These are phyloP conservation scores for Xenotilapia leptura DNA, from an alignment of 2,113 vertebrate genomes.

Conservation along the genomic window DNA sequence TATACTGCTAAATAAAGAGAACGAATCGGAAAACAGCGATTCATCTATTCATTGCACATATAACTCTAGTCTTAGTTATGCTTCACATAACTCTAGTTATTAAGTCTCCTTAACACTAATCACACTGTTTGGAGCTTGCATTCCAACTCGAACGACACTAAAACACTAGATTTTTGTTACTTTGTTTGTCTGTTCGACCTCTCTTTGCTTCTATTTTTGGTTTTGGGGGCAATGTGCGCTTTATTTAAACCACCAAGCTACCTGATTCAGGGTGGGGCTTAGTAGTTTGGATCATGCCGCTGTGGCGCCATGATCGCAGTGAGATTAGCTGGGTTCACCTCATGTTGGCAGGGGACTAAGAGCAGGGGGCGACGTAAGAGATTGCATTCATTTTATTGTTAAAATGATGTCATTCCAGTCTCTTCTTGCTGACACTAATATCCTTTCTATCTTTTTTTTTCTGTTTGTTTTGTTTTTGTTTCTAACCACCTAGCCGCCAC, in stretches of 20 bases:
- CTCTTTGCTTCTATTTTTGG: slow-evolving; percentile 66
- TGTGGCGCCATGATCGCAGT: slow-evolving; percentile 47
- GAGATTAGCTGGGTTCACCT: slow-evolving; percentile 54
- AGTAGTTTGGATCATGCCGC: slow-evolving; percentile 45
- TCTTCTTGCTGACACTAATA: slow-evolving; percentile 84
- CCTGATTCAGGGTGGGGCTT: slow-evolving; percentile 49
- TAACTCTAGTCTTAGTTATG: slow-evolving; percentile 49
- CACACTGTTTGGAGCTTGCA: slow-evolving; percentile 71
- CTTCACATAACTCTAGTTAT: slow-evolving; percentile 43
- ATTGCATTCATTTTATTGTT: slow-evolving; percentile 81
- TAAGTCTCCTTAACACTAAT: slow-evolving; percentile 67
- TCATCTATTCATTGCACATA: slow-evolving; percentile 65
- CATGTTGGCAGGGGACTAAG: slow-evolving; percentile 28
- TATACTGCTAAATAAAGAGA: slow-evolving; percentile 72
- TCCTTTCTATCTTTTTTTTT: slow-evolving; percentile 81
- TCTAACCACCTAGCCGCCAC: slow-evolving; percentile 85
- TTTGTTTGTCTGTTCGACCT: slow-evolving; percentile 52
- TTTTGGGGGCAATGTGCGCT: slow-evolving; percentile 47
- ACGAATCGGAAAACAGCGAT: slow-evolving; percentile 57
- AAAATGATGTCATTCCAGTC: slow-evolving; percentile 83
- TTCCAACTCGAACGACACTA: slow-evolving; percentile 67
- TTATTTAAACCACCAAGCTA: slow-evolving; percentile 48
- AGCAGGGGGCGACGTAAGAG: slow-evolving; percentile 41
- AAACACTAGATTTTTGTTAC: slow-evolving; percentile 64
- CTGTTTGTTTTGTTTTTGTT: slow-evolving; percentile 79